Percentiles rank a stretch among this genome's conserved stretches.
Conservation (phyloP, 1,140 invertebrate genomes). For the Drosophila kikkawai region DNA sequence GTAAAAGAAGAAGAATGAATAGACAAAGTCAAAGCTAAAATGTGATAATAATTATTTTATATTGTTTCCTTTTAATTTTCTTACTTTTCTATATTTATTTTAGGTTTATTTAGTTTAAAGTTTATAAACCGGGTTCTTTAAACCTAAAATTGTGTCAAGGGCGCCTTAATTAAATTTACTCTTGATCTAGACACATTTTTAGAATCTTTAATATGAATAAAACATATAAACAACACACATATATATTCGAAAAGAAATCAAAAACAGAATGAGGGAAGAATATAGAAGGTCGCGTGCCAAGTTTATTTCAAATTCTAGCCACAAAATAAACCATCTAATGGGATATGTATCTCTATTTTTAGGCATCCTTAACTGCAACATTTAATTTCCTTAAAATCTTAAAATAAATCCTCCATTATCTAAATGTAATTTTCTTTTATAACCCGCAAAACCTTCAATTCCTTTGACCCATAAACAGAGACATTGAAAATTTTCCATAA, state of each 20-base stretch:
- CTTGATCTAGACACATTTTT: conserved; percentile 40
- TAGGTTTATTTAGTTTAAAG: background rate
- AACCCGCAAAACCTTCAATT: conserved; percentile 6
- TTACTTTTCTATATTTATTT: background rate
- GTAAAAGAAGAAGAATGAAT: background rate
- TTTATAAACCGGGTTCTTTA: background rate
- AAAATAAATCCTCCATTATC: background rate
- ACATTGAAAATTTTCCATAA: conserved; percentile 63
- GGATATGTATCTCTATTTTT: background rate
- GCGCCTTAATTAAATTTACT: conserved; percentile 24
- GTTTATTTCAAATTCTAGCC: conserved; percentile 37
- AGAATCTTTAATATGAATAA: background rate
- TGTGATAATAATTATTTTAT: background rate
- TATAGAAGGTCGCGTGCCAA: conserved; percentile 66
- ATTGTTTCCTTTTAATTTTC: background rate
- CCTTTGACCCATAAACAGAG: conserved; percentile 57
- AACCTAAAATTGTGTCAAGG: conserved; percentile 66
- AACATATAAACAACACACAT: conserved; percentile 6
- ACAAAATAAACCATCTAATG: conserved; percentile 6
- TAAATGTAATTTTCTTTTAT: background rate
- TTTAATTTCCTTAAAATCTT: background rate
- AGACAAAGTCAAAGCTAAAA: background rate
- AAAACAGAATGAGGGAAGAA: conserved; percentile 23
- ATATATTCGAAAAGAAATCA: conserved; percentile 18
- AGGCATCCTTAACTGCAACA: background rate